phyloP scores from a whole-genome alignment of 2,113 vertebrate species.

The Merops nubicus region DNA sequence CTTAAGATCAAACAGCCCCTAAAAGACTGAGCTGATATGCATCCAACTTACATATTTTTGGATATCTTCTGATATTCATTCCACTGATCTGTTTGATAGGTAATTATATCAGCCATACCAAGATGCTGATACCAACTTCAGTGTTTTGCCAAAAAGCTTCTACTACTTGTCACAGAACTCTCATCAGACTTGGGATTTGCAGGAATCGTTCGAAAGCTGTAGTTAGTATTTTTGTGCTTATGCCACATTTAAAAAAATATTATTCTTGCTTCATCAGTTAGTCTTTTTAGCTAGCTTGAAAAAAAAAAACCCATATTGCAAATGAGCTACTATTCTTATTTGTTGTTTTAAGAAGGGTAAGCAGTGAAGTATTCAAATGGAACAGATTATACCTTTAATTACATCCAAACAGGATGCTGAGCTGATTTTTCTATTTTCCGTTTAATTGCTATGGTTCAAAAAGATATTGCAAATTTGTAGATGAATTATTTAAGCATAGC shows the following conservation, averaged over 20 bases:
- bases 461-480: slow-evolving; percentile 72
- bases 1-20: slow-evolving; percentile 1
- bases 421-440: slow-evolving; percentile 78
- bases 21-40: neutral
- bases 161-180: neutral
- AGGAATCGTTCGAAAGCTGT: slow-evolving; percentile 19
- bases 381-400: slow-evolving; percentile 83
- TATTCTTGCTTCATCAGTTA: slow-evolving; percentile 68
- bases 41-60: neutral
- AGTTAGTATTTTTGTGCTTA: slow-evolving; percentile 41
- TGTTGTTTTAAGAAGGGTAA: slow-evolving; percentile 77
- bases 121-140: neutral
- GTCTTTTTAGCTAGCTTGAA: slow-evolving; percentile 69
- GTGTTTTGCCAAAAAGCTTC: slow-evolving; percentile 18
- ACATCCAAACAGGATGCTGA: slow-evolving; percentile 77
- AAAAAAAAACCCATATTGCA: slow-evolving; percentile 47
- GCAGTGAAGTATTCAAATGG: slow-evolving; percentile 75
- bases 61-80: slow-evolving; percentile 2
- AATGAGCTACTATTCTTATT: slow-evolving; percentile 78
- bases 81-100: slow-evolving; percentile 35
- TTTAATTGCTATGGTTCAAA: slow-evolving; percentile 80
- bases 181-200: neutral
- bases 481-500: slow-evolving; percentile 73
- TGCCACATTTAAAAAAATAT: slow-evolving; percentile 56
- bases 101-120: slow-evolving; percentile 4